Base-by-base conservation (phyloP, 2,797 vertebrate genomes). In the Squalus acanthias region DNA sequence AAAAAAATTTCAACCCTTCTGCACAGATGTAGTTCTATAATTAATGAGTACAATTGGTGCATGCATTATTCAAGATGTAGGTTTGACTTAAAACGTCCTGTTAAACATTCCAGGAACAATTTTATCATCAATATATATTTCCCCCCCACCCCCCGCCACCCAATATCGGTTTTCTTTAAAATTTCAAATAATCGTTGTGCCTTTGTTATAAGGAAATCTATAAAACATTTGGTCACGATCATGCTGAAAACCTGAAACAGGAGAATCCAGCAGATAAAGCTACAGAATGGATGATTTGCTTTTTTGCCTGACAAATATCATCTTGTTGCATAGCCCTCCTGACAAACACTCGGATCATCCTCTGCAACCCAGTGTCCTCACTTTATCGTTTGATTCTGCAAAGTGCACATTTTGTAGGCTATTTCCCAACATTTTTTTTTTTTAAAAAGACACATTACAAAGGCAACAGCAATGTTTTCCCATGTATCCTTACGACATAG, bases 211-310 rank as follows among this genome's bases (percentile, higher is more conserved):
- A 98, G 97, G 97, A 98, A 97, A 97, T 85, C 97, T 98, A 98
- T 70, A 98, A 99, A 99, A 98, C 97, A 98, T 99, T 99, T 99
- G 98, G 99, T 99, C 99, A 98, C 98, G 96, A 97, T 98, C 98
- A 98, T 98, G 98, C 98, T 98, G 98, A 99, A 39, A 98, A 98
- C 98, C 98, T 98, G 97, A 98, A 98, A 98, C 97, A 97, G 97
- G 98, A 97, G 97, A 98, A 97, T 97, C 97, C 98, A 98, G 98
- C 98, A 98, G 97, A 96, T 98, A 98, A 98, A 98, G 98, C 98
- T 98, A 98, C 97, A 97, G 97, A 97, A 98, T 97, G 97, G 97
- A 98, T 97, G 97, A 97, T 97, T 97, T 96, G 96, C 96, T 96
- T 95, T 96, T 96, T 95, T 96, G 74, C 96, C 94, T 93, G 91